Conservation (phyloP, 53 echinoderm and acorn worm genomes). For the Mesocentrotus franciscanus region DNA sequence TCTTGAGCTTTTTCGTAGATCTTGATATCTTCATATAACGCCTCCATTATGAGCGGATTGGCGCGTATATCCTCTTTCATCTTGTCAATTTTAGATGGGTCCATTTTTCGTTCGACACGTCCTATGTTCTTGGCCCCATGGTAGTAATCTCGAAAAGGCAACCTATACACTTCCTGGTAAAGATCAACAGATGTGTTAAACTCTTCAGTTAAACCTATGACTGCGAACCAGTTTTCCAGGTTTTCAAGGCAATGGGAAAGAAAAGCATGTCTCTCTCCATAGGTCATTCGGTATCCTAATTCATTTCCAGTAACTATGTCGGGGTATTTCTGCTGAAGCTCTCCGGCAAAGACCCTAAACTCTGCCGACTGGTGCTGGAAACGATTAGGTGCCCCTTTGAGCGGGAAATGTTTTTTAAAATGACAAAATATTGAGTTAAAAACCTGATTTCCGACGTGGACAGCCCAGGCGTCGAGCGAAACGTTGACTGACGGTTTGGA, state of each 20-base stretch:
- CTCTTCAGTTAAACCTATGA: slow-evolving; percentile 71
- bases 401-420: slow-evolving; percentile 10
- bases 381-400: background rate
- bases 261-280: slow-evolving; percentile 27
- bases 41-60: slow-evolving; percentile 20
- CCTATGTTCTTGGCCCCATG: slow-evolving; percentile 32
- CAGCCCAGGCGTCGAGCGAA: slow-evolving; percentile 64
- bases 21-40: slow-evolving; percentile 49
- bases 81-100: background rate
- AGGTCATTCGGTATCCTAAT: background rate
- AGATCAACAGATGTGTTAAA: slow-evolving; percentile 65
- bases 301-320: background rate
- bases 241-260: slow-evolving; percentile 51
- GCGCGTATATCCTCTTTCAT: slow-evolving; percentile 23
- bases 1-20: slow-evolving; percentile 62
- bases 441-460: slow-evolving; percentile 58
- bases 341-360: slow-evolving; percentile 37
- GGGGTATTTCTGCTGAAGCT: slow-evolving; percentile 56
- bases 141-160: slow-evolving; percentile 30
- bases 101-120: background rate
- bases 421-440: slow-evolving; percentile 55
- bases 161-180: slow-evolving; percentile 44
- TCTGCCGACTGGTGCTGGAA: background rate
- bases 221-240: slow-evolving; percentile 71
- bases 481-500: slow-evolving; percentile 35